Percentiles rank a stretch among this genome's conserved stretches.
Evolutionary conservation across 1,140 invertebrate species (phyloP).

Genomic region (Zaprionus ornatus): DNA sequence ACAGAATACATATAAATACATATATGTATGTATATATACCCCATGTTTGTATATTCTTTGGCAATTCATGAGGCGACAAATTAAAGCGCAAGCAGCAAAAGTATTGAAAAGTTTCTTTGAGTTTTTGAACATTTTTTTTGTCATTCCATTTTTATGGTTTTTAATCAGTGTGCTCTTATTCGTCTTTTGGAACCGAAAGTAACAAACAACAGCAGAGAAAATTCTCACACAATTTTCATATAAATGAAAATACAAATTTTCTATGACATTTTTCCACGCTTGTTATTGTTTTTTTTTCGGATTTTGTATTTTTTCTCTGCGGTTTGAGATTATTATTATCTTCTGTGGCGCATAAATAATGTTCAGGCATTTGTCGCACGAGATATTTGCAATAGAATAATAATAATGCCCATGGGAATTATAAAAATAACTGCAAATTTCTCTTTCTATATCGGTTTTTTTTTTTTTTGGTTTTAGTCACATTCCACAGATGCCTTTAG

Average conservation of each 20-base stretch:
- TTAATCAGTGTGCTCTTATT: slow-evolving; percentile 43
- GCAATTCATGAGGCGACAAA: slow-evolving; percentile 78
- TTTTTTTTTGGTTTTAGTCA: slow-evolving; percentile 5
- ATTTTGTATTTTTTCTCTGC: slow-evolving; percentile 11
- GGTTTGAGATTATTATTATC: slow-evolving; percentile 2
- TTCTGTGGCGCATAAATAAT: slow-evolving; percentile 61
- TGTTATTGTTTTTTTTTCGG: slow-evolving; percentile 27
- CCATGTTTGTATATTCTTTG: slow-evolving; percentile 50
- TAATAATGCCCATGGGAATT: slow-evolving; percentile 48
- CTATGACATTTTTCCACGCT: slow-evolving; percentile 52
- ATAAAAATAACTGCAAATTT: slow-evolving; percentile 46
- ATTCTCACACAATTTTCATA: slow-evolving; percentile 45
- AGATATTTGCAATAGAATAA: slow-evolving; percentile 54
- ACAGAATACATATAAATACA: slow-evolving; percentile 9
- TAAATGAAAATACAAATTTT: slow-evolving; percentile 43
- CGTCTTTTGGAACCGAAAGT: slow-evolving; percentile 35
- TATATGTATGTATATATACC: slow-evolving; percentile 23
- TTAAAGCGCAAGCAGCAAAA: slow-evolving; percentile 59
- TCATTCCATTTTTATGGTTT: slow-evolving; percentile 62
- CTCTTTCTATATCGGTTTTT: slow-evolving; percentile 19
- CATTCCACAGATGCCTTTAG: slow-evolving; percentile 43
- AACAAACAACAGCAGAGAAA: slow-evolving; percentile 19
- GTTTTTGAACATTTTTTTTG: slow-evolving; percentile 8
- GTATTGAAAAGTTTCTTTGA: slow-evolving; percentile 28
- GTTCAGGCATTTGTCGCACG: slow-evolving; percentile 69